phyloP scores from a whole-genome alignment of 2,888 invertebrate species.

The Pelosia muscerda region DNA sequence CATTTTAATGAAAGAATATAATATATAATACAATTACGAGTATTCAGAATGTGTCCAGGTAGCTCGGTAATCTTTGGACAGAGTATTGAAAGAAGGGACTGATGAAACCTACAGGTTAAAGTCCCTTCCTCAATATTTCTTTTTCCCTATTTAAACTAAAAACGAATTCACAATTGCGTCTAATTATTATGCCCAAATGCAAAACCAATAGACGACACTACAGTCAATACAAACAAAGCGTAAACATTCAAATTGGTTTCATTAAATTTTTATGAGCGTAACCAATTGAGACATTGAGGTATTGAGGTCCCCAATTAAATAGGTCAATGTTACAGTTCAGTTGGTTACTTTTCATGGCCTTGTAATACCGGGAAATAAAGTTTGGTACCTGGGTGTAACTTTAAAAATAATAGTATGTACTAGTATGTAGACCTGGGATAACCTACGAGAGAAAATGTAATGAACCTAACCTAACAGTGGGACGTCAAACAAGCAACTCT shows the following conservation, averaged over 20 bases:
- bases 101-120: no score
- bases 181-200: background rate
- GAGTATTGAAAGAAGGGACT: no score
- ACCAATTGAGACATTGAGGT: constrained; percentile 50
- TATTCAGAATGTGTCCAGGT: no score
- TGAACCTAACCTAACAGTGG: no score
- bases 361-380: background rate
- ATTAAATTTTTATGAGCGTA: constrained; percentile 44
- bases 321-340: constrained; percentile 53
- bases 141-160: no score
- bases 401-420: no score
- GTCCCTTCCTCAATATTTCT: no score
- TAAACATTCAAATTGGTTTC: constrained; percentile 20
- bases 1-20: no score
- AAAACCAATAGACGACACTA: background rate
- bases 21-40: no score
- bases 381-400: background rate
- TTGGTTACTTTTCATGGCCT: background rate
- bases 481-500: no score
- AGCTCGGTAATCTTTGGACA: no score
- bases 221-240: background rate
- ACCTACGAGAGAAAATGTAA: no score
- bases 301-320: constrained; percentile 46
- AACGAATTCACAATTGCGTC: background rate
- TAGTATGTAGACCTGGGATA: background rate